Conservation (phyloP, 1,140 invertebrate species). For the Pemphigus obesinymphae region DNA sequence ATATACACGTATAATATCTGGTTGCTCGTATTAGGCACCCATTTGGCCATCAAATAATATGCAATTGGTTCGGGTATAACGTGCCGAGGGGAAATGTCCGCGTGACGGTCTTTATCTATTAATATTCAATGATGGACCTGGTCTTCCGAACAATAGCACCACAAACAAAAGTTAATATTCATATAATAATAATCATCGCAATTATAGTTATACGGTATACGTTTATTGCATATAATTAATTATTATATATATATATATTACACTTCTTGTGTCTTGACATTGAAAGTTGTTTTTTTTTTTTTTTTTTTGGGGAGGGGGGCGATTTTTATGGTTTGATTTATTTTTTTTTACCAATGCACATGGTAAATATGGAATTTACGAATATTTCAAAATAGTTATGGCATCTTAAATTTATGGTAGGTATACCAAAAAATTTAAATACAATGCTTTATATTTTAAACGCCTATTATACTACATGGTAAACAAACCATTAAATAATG, state of each 20-base stretch:
- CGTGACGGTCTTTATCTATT: neutral
- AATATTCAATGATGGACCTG: neutral
- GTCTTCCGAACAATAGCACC: neutral
- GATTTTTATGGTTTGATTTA: neutral
- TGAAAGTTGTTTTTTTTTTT: neutral
- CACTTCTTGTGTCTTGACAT: neutral
- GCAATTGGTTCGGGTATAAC: neutral
- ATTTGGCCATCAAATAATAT: neutral
- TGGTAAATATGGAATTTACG: neutral
- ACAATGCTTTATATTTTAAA: neutral
- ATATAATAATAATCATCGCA: neutral
- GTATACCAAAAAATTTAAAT: neutral
- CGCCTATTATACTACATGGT: neutral
- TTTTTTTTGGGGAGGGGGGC: too few species aligned
- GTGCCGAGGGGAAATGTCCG: neutral
- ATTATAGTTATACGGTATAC: neutral
- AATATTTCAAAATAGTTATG: neutral
- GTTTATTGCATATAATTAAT: neutral
- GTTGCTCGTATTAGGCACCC: neutral
- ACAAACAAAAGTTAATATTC: neutral
- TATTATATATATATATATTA: neutral
- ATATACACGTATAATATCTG: too few species aligned
- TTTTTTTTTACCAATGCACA: neutral
- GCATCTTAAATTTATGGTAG: neutral
- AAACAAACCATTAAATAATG: too few species aligned